Percentiles rank a stretch among this genome's conserved stretches.
Evolutionary conservation across 64 coral and sea anemone genomes (phyloP).

Genomic region (Acropora yongei): DNA sequence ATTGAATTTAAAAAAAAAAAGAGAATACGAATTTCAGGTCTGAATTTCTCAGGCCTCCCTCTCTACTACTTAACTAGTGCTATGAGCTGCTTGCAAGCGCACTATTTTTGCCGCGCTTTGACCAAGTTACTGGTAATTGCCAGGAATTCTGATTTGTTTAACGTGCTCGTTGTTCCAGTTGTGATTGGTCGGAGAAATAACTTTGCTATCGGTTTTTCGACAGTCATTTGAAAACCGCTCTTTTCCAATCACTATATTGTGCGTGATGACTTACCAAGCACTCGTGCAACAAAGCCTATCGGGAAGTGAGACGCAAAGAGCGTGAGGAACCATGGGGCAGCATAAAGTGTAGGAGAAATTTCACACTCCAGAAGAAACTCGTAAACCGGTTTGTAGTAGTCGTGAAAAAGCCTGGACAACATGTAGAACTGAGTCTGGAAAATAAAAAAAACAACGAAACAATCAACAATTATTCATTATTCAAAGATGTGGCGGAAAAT

Average conservation of each 20-base stretch:
- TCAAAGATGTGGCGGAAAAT: too few relatives aligned
- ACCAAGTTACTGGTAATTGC: too few relatives aligned
- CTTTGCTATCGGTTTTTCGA: neutral
- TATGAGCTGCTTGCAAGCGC: too few relatives aligned
- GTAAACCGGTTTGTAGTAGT: slow-evolving; percentile 73
- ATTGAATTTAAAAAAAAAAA: neutral
- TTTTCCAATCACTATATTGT: neutral
- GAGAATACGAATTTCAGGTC: too few relatives aligned
- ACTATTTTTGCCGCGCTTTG: too few relatives aligned
- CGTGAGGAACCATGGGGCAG: slow-evolving; percentile 97
- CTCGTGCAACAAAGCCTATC: slow-evolving; percentile 91
- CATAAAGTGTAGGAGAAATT: slow-evolving; percentile 89
- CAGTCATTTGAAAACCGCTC: neutral
- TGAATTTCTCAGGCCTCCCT: neutral
- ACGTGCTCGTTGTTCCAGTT: too few relatives aligned
- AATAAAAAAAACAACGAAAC: neutral
- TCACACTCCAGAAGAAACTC: slow-evolving; percentile 87
- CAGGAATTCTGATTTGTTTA: too few relatives aligned
- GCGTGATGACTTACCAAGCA: slow-evolving; percentile 73
- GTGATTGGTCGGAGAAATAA: too few relatives aligned
- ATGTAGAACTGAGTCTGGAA: slow-evolving; percentile 92
- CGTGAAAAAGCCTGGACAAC: slow-evolving; percentile 85
- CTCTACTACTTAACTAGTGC: too few relatives aligned
- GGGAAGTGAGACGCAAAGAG: slow-evolving; percentile 94
- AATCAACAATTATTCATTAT: too few relatives aligned